Percentiles rank a stretch among this genome's conserved stretches.
Conservation (phyloP, 2,888 invertebrate species). For the Hemaris fuciformis region DNA sequence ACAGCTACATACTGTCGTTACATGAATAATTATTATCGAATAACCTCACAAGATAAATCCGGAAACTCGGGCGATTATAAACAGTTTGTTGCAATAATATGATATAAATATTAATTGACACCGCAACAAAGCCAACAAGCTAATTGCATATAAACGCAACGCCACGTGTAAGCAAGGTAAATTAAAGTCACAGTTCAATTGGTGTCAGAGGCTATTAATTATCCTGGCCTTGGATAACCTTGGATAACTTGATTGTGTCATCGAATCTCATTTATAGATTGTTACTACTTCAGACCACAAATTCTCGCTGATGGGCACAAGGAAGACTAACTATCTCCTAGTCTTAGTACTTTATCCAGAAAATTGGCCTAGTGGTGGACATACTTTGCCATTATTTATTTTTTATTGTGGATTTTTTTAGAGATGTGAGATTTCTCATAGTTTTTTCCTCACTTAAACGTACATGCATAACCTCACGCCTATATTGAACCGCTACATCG, state of each 20-base stretch:
- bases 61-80: background rate
- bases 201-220: background rate
- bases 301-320: no score
- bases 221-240: background rate
- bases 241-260: background rate
- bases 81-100: background rate
- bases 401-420: no score
- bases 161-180: constrained; percentile 2
- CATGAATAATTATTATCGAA: no score
- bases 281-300: background rate
- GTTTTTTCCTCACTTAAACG: no score
- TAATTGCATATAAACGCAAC: background rate
- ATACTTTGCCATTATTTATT: no score
- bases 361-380: no score
- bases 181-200: background rate
- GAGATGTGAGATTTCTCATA: no score
- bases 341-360: no score
- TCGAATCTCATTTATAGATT: background rate
- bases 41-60: background rate
- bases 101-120: background rate
- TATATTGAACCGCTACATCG: no score
- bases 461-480: no score
- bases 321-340: no score
- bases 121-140: background rate
- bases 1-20: no score